A percentile compares a stretch with the other conserved stretches of the same genome.
These are phyloP conservation scores for Sitta carolinensis DNA, from an alignment of 2,797 vertebrate genomes.

Conservation along the genomic window DNA sequence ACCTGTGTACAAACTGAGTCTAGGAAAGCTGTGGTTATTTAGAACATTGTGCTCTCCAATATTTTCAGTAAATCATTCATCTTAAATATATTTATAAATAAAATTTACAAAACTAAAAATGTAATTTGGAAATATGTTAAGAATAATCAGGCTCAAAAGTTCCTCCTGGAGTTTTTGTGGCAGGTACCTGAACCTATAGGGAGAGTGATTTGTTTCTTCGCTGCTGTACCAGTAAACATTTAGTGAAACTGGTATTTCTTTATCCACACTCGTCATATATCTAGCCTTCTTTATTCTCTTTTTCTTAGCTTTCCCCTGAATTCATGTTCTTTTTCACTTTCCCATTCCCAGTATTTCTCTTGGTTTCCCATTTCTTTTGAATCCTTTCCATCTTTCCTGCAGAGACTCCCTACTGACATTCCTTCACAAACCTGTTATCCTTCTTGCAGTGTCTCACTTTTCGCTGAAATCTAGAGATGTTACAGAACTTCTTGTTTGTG, in stretches of 20 bases:
- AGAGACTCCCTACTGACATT: not conserved
- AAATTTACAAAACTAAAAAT: slow-evolving; percentile 11
- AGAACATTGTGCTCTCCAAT: not conserved
- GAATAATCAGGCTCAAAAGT: slow-evolving; percentile 9
- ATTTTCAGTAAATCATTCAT: not conserved
- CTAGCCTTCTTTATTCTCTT: not conserved
- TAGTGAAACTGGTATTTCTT: not conserved
- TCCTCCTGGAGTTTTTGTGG: not conserved
- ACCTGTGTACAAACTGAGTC: not conserved
- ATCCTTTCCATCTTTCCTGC: not conserved
- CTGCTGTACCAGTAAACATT: not conserved
- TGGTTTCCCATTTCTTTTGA: not conserved
- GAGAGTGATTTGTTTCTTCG: slow-evolving; percentile 18
- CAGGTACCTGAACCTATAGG: not conserved
- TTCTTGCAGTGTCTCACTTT: not conserved
- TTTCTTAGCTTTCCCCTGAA: not conserved
- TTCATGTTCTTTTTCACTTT: not conserved
- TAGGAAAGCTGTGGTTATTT: not conserved
- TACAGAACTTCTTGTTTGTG: not conserved
- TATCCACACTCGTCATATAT: not conserved
- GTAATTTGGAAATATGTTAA: slow-evolving; percentile 30
- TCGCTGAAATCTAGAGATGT: not conserved
- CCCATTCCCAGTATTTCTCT: not conserved
- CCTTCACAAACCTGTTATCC: not conserved
- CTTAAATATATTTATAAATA: slow-evolving; percentile 34